Base-by-base conservation (phyloP, 2,113 vertebrate species). In the Chaetorhynchus papuensis region DNA sequence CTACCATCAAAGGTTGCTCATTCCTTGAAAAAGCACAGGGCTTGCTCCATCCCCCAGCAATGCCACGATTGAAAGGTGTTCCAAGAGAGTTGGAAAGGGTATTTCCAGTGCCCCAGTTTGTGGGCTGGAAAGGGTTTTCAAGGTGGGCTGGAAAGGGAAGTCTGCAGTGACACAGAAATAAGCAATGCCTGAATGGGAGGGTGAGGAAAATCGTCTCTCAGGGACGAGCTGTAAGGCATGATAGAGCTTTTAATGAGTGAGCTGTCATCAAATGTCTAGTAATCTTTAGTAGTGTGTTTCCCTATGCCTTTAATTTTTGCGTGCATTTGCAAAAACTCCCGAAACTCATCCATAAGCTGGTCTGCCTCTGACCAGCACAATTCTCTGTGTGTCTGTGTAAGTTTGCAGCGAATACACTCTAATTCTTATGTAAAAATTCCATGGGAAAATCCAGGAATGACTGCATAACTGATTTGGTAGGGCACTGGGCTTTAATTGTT, bases 381-480 rank as follows among this genome's bases (percentile, higher is more conserved):
- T 90, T 96, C 94, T 82, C 84, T 64, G 68, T 96, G 76, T 79
- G 76, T 80, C 75, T 94, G 78, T 95, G 71, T 87, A 95, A 93
- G 75, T 90, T 89, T 69, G 93, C 79, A 82, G 83, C 17, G 1
- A 93, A 91, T 80, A 59, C 96, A 66, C 87, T 76, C 94, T 82
- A 94, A 95, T 95, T 97, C 97, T 97, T 95, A 95, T 97, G 94
- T 97, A 97, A 97, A 97, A 97, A 96, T 97, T 97, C 96, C 97
- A 97, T 97, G 97, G 97, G 97, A 97, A 97, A 97, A 97, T 97
- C 96, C 96, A 97, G 94, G 89, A 96, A 95, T 94, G 96, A 93
- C 96, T 96, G 95, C 94, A 96, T 97, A 97, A 97, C 96, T 93
- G 94, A 97, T 97, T 97, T 96, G 96, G 96, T 96, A 97, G 96